Conservation (phyloP, 1,140 invertebrate species). For the Apis cerana region DNA sequence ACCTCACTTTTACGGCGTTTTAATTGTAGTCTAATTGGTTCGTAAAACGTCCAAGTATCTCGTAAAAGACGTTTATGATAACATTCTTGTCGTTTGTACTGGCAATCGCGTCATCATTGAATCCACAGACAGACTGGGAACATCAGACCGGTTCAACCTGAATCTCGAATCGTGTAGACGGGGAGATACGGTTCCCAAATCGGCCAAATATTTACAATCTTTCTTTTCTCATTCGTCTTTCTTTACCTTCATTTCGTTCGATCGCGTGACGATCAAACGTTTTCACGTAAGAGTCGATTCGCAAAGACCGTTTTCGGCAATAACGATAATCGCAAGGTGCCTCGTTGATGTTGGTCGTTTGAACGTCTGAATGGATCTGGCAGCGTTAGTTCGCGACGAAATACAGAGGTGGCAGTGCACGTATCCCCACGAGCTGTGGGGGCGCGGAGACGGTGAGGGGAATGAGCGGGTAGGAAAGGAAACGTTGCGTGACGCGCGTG, state of each 20-base stretch:
- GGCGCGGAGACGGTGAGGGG: neutral
- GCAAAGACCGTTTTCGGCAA: conserved; percentile 42
- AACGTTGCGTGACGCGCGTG: conserved; percentile 62
- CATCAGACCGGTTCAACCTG: conserved; percentile 59
- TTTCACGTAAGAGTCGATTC: conserved; percentile 22
- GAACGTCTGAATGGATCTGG: conserved; percentile 79
- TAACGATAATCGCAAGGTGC: conserved; percentile 67
- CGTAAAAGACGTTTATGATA: conserved; percentile 76
- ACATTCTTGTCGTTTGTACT: conserved; percentile 45
- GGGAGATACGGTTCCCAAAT: neutral
- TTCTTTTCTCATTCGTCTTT: neutral
- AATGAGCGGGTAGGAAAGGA: conserved; percentile 32
- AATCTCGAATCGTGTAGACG: conserved; percentile 32
- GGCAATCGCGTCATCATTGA: conserved; percentile 33
- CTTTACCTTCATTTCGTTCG: neutral
- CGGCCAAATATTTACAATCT: neutral
- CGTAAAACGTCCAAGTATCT: conserved; percentile 72
- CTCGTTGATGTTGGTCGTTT: conserved; percentile 79
- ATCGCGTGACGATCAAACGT: conserved; percentile 30
- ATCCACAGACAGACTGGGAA: neutral
- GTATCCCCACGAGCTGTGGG: conserved; percentile 49
- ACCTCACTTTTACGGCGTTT: conserved; percentile 77
- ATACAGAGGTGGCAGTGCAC: conserved; percentile 77
- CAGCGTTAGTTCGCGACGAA: conserved; percentile 69
- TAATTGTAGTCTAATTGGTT: conserved; percentile 80